These are phyloP conservation scores for Agriopis leucophaearia DNA, from an alignment of 2,888 invertebrate genomes.

Conservation along the genomic window DNA sequence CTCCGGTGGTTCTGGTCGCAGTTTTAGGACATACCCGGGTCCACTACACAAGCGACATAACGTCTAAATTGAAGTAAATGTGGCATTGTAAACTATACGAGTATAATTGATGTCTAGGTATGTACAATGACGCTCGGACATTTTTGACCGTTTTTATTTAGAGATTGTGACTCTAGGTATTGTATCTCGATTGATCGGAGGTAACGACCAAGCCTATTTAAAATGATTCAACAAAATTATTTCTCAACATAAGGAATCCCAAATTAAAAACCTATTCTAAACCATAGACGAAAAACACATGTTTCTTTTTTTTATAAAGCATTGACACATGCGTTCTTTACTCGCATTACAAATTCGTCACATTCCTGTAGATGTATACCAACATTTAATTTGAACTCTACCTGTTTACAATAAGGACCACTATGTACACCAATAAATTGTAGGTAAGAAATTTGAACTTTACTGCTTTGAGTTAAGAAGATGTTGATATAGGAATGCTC, in stretches of 20 bases:
- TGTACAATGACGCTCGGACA: no score
- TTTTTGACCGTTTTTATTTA: no score
- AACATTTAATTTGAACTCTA: constrained; percentile 50
- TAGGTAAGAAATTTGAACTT: constrained; percentile 32
- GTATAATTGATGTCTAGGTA: no score
- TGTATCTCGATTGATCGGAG: no score
- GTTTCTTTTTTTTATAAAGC: constrained; percentile 65
- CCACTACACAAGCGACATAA: no score
- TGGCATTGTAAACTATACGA: no score
- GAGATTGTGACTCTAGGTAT: no score
- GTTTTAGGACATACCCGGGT: no score
- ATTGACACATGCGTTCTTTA: constrained; percentile 67
- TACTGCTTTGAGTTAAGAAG: constrained; percentile 27
- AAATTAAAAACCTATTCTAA: constrained; percentile 22
- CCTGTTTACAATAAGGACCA: constrained; percentile 40
- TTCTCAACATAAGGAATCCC: background rate
- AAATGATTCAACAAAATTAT: background rate
- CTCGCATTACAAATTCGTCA: constrained; percentile 74
- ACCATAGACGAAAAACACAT: constrained; percentile 54
- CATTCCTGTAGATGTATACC: constrained; percentile 49
- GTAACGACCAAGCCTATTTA: no score
- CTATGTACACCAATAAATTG: constrained; percentile 5
- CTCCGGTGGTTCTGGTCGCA: no score
- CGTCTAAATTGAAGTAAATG: no score
- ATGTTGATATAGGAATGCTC: constrained; percentile 5